Percentiles rank a stretch among this genome's conserved stretches.
Evolutionary conservation across 2,888 invertebrate species (phyloP).

Genomic region (Cremastinae sp.): DNA sequence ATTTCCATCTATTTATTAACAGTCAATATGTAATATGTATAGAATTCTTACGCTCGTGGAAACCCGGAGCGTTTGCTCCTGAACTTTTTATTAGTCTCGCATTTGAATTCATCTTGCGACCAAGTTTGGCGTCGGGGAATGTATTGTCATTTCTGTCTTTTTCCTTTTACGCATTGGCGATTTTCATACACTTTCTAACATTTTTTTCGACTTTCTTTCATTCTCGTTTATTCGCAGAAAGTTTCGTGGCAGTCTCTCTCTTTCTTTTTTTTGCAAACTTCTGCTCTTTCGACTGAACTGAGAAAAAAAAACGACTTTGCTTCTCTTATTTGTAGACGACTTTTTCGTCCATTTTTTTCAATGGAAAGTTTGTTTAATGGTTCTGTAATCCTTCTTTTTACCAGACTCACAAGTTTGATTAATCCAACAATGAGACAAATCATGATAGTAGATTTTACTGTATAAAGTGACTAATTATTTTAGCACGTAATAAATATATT

Average conservation of each 20-base stretch:
- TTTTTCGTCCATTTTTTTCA: too few species aligned
- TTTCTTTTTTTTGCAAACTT: too few species aligned
- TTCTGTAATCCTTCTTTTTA: too few species aligned
- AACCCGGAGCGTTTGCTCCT: slow-evolving; percentile 13
- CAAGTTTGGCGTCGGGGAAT: slow-evolving; percentile 35
- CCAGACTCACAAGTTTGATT: too few species aligned
- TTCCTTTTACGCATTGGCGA: slow-evolving; percentile 28
- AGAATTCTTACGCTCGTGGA: slow-evolving; percentile 10
- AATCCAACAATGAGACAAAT: too few species aligned
- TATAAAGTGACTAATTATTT: too few species aligned
- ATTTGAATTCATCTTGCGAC: slow-evolving; percentile 23
- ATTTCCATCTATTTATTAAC: slow-evolving; percentile 6
- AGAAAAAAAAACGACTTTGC: too few species aligned
- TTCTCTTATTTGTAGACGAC: too few species aligned
- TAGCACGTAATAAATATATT: too few species aligned
- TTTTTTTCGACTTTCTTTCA: background rate
- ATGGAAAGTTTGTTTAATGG: too few species aligned
- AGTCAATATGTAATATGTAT: slow-evolving; percentile 22
- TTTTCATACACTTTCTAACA: background rate
- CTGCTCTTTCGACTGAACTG: too few species aligned
- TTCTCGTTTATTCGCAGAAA: background rate
- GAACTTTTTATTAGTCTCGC: slow-evolving; percentile 26
- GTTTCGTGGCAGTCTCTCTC: slow-evolving; percentile 11
- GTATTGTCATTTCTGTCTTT: slow-evolving; percentile 47
- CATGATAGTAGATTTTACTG: too few species aligned